These are phyloP conservation scores for Cnemophilus loriae DNA, from an alignment of 2,113 vertebrate genomes.

Conservation along the genomic window DNA sequence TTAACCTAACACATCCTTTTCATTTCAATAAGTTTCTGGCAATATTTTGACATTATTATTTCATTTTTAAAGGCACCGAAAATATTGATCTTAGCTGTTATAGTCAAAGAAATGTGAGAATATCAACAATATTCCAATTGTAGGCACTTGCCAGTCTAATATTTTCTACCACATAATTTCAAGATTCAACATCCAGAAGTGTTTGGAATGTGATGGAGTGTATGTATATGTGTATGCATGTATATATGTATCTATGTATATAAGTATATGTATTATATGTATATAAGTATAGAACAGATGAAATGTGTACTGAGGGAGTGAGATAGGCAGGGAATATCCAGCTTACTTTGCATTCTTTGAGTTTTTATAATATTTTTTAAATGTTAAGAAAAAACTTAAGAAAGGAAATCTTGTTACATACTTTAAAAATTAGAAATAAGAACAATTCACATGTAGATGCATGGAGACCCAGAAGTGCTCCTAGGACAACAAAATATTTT, in stretches of 20 bases:
- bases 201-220: background rate
- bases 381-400: background rate
- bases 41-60: background rate
- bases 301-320: background rate
- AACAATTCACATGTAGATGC: background rate
- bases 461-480: background rate
- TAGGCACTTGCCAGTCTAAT: background rate
- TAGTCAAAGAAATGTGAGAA: background rate
- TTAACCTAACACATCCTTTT: background rate
- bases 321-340: background rate
- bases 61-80: background rate
- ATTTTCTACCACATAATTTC: background rate
- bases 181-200: background rate
- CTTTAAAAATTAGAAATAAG: background rate
- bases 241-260: background rate
- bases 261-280: fast-evolving
- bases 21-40: background rate
- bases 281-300: background rate
- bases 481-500: background rate
- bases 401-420: background rate
- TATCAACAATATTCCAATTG: background rate
- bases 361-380: background rate
- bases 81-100: background rate
- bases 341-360: background rate
- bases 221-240: no score